These are phyloP conservation scores for Tonatia bakeri DNA, from an alignment of 2,113 vertebrate genomes.

Conservation along the genomic window DNA sequence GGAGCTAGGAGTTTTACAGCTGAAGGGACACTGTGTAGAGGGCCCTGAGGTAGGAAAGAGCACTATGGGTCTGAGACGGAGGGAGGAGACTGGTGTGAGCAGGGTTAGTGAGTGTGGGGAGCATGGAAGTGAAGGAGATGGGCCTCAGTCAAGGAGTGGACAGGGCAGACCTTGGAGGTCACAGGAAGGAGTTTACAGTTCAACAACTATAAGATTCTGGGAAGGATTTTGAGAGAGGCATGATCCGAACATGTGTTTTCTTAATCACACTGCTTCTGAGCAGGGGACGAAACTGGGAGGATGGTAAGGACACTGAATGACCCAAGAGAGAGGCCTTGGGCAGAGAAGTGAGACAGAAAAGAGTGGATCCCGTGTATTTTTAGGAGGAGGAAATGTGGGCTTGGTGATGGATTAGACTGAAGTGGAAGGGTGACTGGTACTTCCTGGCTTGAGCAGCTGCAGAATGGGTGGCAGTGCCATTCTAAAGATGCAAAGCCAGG, in stretches of 20 bases:
- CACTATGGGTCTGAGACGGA: not conserved
- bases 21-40: not conserved
- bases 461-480: accelerated
- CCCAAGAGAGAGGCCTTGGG: not conserved
- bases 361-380: not conserved
- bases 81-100: too few relatives aligned
- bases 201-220: not conserved
- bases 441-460: not conserved
- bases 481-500: not conserved
- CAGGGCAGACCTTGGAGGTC: not conserved
- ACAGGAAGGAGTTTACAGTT: not conserved
- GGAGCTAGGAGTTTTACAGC: not conserved
- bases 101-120: not conserved
- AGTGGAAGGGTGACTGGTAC: not conserved
- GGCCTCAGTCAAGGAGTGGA: not conserved
- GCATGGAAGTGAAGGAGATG: accelerated
- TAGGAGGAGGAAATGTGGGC: not conserved
- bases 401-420: not conserved
- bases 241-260: accelerated
- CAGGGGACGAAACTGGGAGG: too few relatives aligned
- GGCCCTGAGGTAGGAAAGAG: not conserved
- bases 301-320: not conserved
- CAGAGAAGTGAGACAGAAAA: not conserved
- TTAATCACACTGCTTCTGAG: not conserved
- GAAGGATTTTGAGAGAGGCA: not conserved